phyloP scores from a whole-genome alignment of 2,797 vertebrate species.

The Danio jaintianensis region DNA sequence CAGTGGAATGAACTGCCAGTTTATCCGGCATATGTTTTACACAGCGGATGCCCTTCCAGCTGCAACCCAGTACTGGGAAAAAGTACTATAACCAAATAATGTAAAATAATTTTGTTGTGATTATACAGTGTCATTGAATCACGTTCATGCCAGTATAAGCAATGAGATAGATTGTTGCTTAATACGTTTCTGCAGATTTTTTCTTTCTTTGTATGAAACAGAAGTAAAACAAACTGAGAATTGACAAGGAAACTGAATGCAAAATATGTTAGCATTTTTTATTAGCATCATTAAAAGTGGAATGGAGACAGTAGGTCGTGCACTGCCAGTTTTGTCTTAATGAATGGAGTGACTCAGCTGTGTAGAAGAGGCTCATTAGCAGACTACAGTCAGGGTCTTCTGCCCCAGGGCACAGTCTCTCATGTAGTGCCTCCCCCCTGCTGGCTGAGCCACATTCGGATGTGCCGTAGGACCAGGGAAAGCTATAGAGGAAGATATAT shows the following conservation, averaged over 20 bases:
- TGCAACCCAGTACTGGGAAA: too few species aligned
- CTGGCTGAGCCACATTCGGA: conserved; percentile 33
- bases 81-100: neutral
- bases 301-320: conserved; percentile 7
- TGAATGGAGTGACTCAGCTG: conserved; percentile 63
- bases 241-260: conserved; percentile 23
- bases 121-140: too few species aligned
- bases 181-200: too few species aligned
- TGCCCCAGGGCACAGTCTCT: conserved; percentile 52
- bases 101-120: too few species aligned
- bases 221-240: conserved; percentile 6
- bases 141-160: too few species aligned
- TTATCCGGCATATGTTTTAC: too few species aligned
- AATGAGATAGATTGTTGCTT: too few species aligned
- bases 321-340: conserved; percentile 55
- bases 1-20: too few species aligned
- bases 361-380: conserved; percentile 63
- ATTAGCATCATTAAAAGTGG: conserved; percentile 52
- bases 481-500: conserved; percentile 29
- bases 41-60: too few species aligned
- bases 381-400: conserved; percentile 49
- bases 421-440: conserved; percentile 45
- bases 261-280: conserved; percentile 29
- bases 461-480: conserved; percentile 9
- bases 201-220: too few species aligned